phyloP scores from a whole-genome alignment of 1,140 invertebrate species.

The Gryon sp. region DNA sequence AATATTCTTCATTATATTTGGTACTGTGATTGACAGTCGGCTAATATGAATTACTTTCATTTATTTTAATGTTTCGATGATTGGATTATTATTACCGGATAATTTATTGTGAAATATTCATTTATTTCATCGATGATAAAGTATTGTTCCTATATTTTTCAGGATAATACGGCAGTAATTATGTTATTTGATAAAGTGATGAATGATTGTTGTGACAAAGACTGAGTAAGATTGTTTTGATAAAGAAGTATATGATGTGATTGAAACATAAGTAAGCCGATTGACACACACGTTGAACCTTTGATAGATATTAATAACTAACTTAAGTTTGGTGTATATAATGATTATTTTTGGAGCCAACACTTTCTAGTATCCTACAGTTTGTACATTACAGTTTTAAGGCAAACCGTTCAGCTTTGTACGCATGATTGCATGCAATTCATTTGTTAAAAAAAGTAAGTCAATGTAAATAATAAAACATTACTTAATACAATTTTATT shows the following conservation, averaged over 20 bases:
- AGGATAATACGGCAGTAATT: constrained; percentile 34
- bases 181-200: constrained; percentile 22
- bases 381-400: constrained; percentile 64
- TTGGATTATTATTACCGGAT: not conserved
- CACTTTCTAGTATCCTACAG: constrained; percentile 62
- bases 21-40: constrained; percentile 56
- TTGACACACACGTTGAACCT: constrained; percentile 44
- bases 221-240: constrained; percentile 40
- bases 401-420: constrained; percentile 65
- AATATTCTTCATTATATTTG: constrained; percentile 57
- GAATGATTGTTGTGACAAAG: constrained; percentile 37
- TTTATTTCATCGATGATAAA: constrained; percentile 45
- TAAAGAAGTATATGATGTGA: constrained; percentile 17
- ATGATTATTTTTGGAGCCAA: constrained; percentile 63
- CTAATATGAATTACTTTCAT: constrained; percentile 34
- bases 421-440: constrained; percentile 63
- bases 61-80: constrained; percentile 1
- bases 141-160: constrained; percentile 60
- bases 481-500: constrained; percentile 60
- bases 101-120: not conserved
- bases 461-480: constrained; percentile 66
- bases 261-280: constrained; percentile 42
- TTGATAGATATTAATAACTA: constrained; percentile 46
- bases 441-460: constrained; percentile 63
- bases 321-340: constrained; percentile 62